A percentile compares a stretch with the other conserved stretches of the same genome.
phyloP scores from a whole-genome alignment of 2,797 vertebrate genomes.

The Mus spretus region DNA sequence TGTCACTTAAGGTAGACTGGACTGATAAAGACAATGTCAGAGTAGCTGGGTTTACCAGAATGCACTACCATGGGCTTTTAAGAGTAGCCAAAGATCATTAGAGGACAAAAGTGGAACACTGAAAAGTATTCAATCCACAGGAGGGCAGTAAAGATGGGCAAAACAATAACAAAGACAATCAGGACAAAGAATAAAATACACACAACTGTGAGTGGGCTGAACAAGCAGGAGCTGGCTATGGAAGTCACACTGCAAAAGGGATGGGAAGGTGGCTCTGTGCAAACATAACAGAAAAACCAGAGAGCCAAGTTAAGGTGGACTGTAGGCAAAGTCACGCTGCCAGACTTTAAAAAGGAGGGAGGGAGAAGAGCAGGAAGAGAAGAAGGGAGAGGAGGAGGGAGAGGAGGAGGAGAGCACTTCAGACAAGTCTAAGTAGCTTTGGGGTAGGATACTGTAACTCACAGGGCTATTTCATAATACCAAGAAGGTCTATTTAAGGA shows the following conservation, averaged over 20 bases:
- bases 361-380: fast-evolving
- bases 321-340: slow-evolving; percentile 3
- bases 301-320: neutral
- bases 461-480: neutral
- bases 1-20: neutral
- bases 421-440: neutral
- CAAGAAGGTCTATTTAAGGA: neutral
- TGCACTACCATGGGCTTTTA: neutral
- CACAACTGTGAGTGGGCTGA: neutral
- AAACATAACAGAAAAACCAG: neutral
- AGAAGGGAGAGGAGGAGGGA: no score
- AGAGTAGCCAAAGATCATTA: neutral
- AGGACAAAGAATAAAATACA: neutral
- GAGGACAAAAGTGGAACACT: slow-evolving; percentile 8
- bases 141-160: neutral
- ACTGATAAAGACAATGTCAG: neutral
- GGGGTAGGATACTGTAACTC: neutral
- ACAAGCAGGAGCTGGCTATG: neutral
- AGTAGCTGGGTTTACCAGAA: neutral
- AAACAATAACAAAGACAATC: neutral
- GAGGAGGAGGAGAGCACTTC: neutral
- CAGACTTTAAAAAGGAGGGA: neutral
- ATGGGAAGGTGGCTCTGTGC: neutral
- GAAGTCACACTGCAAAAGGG: slow-evolving; percentile 10
- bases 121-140: slow-evolving; percentile 1